Evolutionary conservation across 2,888 invertebrate genomes (phyloP), one percentile per base, ranked within the genome.

Genomic region (Leptodirus hochenwartii): DNA sequence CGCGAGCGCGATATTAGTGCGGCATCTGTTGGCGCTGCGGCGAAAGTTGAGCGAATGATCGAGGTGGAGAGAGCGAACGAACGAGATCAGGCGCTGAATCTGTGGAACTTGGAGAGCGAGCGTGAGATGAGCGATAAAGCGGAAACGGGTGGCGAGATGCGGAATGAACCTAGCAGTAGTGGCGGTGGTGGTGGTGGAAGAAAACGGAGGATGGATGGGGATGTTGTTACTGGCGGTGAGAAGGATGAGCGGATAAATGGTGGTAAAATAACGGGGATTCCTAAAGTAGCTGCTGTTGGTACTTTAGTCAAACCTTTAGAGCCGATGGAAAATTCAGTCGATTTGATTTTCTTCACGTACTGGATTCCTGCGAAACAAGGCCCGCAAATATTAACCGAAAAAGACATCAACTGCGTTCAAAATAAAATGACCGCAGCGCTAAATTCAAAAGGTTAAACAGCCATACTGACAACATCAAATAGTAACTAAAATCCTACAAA

Each of bases 301-400:
- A 43, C 47, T n/a, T 36, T 53, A 15, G 30, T 49, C 14, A 42
- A 49, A 22, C 39, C 52, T 4, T 33, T 45, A 9, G 43, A 49
- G 27, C 27, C 37, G 9, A 40, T 45, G 5, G 52, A 61, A 25
- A 57, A 59, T 27, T 45, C 62, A 1, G 47, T 68, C 37, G 70
- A 81, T 53, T 54, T 79, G 27, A 59, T 75, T 11, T 79, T 81
- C 48, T 65, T 76, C 4, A 70, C 78, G 5, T 78, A 77, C 45
- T 77, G 80, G 68, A 61, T 76, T 38, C 75, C 72, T 37, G 65
- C 73, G 0, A 64, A 70, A 34, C 53, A 56, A 15, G 59, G 58
- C 40, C 58, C 65, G 36, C 65, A 64, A 25, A 49, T 66, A 22
- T 49, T 69, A 27, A 47, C 69, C 25, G 66, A 69, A 17, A 59